Base-by-base conservation (phyloP, 92 coral and sea anemone species). In the Porites lobata region DNA sequence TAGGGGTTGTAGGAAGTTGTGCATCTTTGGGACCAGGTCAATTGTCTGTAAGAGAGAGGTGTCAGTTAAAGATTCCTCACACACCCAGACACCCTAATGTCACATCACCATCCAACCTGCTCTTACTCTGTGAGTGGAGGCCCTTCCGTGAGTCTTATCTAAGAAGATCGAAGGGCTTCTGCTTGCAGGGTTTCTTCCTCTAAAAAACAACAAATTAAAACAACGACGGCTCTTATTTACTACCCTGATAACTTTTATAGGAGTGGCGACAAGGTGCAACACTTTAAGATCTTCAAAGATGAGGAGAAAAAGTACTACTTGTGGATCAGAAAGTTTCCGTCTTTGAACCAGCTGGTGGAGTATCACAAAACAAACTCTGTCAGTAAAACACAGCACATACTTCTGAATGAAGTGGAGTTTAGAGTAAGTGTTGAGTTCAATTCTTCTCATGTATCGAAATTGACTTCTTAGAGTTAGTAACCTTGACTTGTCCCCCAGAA, bases 251-350 rank as follows among this genome's bases (percentile, higher is more conserved):
- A 38, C 47, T 38, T 65, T 57, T 59, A 54, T 76, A 78, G 77
- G 52, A 61, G 72, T 85, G 91, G 89, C 15, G 77, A 79, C 62
- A 76, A 72, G 24, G 87, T 92, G 7, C 95, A 94, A 61, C 97
- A 94, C 74, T 94, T 94, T 77, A 94, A 94, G 83, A 90, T 94
- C 71, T 91, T 94, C 12, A 93, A 93, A 68, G 92, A 92, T 38
- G 81, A 72, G 7, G 93, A 91, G 8, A 88, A 92, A 56, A 89
- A 87, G 72, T 94, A 94, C 81, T 84, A 78, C 84, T 77, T 94
- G 74, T 94, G 97, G 97, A 91, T 79, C 70, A 85, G 84, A 54
- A 92, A 87, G 81, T 94, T 94, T 87, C 87, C 91, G 29, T 94
- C 97, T 32, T 83, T 94, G 24, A 94, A 93, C 22, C 89, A 89